phyloP scores from a whole-genome alignment of 1,140 invertebrate species.

The Phortica variegata region DNA sequence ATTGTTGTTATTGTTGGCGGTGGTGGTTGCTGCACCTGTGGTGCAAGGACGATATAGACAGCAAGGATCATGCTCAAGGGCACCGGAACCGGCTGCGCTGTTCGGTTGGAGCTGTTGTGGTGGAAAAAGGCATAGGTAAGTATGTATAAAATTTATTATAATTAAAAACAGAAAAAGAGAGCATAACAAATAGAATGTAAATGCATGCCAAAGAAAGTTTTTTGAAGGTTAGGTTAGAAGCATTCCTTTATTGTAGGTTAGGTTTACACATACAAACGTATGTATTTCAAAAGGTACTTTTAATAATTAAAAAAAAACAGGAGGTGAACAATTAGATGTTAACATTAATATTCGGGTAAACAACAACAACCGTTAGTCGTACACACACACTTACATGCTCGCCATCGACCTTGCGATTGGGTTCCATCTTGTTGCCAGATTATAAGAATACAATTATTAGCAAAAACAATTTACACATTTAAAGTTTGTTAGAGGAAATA shows the following conservation, averaged over 20 bases:
- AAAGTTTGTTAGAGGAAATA: no score
- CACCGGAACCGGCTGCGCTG: slow-evolving; percentile 91
- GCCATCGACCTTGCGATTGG: slow-evolving; percentile 70
- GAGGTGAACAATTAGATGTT: no score
- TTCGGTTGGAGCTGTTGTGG: slow-evolving; percentile 79
- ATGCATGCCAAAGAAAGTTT: slow-evolving; percentile 13
- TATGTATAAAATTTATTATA: neutral
- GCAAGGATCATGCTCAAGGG: slow-evolving; percentile 93
- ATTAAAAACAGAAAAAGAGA: slow-evolving; percentile 2
- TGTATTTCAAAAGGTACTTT: no score
- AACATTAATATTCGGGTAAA: no score
- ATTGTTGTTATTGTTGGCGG: slow-evolving; percentile 1
- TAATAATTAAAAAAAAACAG: no score
- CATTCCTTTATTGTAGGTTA: no score
- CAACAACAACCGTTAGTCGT: neutral
- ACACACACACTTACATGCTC: slow-evolving; percentile 68
- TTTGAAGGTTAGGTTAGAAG: no score
- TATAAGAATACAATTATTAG: no score
- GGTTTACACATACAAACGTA: no score
- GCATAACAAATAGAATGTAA: neutral
- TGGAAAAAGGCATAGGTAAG: neutral
- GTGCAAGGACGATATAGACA: slow-evolving; percentile 72
- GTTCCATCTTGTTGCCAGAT: slow-evolving; percentile 66
- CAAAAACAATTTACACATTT: slow-evolving; percentile 20
- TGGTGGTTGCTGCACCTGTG: slow-evolving; percentile 60